phyloP scores from a whole-genome alignment of 2,888 invertebrate genomes.

The Cephus runcator region DNA sequence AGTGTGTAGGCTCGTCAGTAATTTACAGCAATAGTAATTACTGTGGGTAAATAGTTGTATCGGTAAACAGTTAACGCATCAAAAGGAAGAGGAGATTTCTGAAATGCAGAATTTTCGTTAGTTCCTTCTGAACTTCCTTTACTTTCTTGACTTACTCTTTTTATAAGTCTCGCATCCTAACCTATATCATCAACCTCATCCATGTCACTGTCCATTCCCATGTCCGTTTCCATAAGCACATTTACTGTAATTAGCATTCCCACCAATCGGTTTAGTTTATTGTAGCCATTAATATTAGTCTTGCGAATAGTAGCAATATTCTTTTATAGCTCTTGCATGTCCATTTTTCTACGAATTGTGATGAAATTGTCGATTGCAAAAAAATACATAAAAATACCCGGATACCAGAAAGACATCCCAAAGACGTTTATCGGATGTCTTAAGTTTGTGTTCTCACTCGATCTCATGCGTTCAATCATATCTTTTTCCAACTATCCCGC shows the following conservation, averaged over 20 bases:
- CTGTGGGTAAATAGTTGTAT: neutral
- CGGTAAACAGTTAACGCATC: neutral
- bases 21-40: neutral
- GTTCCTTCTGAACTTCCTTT: neutral
- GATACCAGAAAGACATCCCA: conserved; percentile 8
- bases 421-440: neutral
- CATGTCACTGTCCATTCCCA: neutral
- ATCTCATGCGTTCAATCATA: neutral
- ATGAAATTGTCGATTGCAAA: conserved; percentile 33
- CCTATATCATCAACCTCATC: neutral
- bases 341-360: conserved; percentile 42
- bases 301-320: neutral
- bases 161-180: neutral
- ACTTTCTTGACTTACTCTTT: neutral
- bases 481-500: neutral
- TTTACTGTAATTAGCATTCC: conserved; percentile 20
- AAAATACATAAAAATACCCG: conserved; percentile 15
- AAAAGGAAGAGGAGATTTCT: neutral
- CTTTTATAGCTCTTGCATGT: neutral
- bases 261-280: conserved; percentile 2
- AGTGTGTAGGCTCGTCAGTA: neutral
- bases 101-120: neutral
- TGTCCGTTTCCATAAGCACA: neutral
- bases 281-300: neutral
- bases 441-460: neutral